phyloP scores from a whole-genome alignment of 2,888 invertebrate genomes.

The Neoitamus cyanurus region DNA sequence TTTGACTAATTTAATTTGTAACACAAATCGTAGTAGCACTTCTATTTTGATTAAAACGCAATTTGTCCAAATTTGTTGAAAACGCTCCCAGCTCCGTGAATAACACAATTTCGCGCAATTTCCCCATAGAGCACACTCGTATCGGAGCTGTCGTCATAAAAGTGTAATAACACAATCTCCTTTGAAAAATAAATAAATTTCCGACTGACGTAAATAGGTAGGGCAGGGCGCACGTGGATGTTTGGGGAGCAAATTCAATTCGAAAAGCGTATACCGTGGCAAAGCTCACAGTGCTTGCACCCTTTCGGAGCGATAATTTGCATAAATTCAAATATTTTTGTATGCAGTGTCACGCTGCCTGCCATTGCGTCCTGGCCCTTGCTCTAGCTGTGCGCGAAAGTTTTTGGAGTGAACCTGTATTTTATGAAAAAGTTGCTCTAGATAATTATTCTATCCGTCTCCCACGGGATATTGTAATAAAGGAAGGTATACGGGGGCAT shows the following conservation, averaged over 20 bases:
- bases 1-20: not conserved
- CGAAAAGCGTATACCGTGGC: not conserved
- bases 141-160: not conserved
- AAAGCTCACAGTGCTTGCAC: not conserved
- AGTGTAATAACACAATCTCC: not conserved
- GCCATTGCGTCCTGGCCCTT: not conserved
- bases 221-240: not conserved
- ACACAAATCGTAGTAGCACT: not conserved
- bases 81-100: not conserved
- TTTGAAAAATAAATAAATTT: conserved; percentile 5
- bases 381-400: not conserved
- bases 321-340: conserved; percentile 1
- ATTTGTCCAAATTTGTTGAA: not conserved
- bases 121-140: not conserved
- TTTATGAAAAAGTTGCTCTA: not conserved
- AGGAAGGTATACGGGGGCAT: not conserved
- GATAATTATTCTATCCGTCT: not conserved
- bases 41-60: not conserved
- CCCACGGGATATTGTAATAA: not conserved
- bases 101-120: not conserved
- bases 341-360: not conserved
- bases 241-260: not conserved
- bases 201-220: not conserved
- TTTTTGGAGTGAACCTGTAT: not conserved
- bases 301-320: not conserved